Conservation (phyloP, 2,888 invertebrate species). For the Xanthia icteritia region DNA sequence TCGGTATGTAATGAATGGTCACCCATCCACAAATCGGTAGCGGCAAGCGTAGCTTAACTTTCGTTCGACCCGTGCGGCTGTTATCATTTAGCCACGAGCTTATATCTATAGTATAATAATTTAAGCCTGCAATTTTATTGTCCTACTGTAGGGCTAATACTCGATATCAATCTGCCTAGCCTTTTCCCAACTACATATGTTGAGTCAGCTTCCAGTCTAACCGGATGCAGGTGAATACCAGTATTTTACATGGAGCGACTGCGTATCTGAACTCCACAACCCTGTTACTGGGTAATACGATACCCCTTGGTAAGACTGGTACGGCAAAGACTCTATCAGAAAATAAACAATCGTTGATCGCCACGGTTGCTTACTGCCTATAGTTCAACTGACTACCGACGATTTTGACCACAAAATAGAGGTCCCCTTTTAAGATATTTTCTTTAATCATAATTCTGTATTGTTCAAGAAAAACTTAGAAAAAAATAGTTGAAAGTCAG, state of each 20-base stretch:
- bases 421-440: constrained; percentile 3
- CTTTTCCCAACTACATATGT: too few relatives aligned
- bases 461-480: too few relatives aligned
- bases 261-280: too few relatives aligned
- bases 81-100: not conserved
- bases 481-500: not conserved
- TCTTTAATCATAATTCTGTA: constrained; percentile 12
- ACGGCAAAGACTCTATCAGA: not conserved
- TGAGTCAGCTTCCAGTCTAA: too few relatives aligned
- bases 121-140: not conserved
- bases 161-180: not conserved
- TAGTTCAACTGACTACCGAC: too few relatives aligned
- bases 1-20: not conserved
- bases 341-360: not conserved
- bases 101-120: not conserved
- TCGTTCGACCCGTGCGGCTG: not conserved
- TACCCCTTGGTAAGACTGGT: too few relatives aligned
- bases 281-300: too few relatives aligned
- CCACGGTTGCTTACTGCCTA: too few relatives aligned
- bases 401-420: not conserved
- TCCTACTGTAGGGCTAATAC: too few relatives aligned
- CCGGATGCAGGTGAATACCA: too few relatives aligned
- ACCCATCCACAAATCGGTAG: not conserved
- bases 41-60: not conserved
- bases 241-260: too few relatives aligned